Evolutionary conservation across 2,797 vertebrate species (phyloP).

Genomic region (Eremophila alpestris): DNA sequence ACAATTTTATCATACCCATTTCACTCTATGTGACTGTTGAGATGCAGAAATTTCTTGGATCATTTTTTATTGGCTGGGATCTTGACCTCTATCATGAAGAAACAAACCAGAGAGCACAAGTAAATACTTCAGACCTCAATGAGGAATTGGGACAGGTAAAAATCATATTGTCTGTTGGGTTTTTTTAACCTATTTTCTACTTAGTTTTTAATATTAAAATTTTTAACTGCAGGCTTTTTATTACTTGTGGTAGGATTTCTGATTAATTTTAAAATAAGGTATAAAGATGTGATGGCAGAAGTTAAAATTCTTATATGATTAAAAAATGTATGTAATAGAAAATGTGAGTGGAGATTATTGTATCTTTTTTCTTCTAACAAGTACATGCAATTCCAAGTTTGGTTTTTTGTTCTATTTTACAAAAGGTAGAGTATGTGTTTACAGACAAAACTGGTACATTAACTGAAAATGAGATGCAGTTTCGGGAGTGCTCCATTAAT

Average conservation of each 20-base stretch:
- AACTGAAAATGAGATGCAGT: constrained; percentile 98
- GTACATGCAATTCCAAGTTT: not conserved
- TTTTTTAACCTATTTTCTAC: not conserved
- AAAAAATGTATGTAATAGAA: not conserved
- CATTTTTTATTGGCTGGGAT: constrained; percentile 98
- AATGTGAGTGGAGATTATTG: not conserved
- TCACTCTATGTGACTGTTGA: constrained; percentile 98
- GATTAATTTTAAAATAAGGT: not conserved
- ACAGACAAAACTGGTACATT: constrained; percentile 98
- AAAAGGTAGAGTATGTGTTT: constrained; percentile 97
- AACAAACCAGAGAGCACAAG: constrained; percentile 93
- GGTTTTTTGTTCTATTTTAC: not conserved
- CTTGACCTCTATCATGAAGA: constrained; percentile 96
- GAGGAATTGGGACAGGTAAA: constrained; percentile 94
- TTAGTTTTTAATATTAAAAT: not conserved
- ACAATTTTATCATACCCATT: constrained; percentile 99
- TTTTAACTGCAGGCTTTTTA: not conserved
- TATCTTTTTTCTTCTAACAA: not conserved
- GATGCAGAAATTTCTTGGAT: constrained; percentile 99
- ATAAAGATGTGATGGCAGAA: not conserved
- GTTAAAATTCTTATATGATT: not conserved
- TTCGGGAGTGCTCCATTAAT: constrained; percentile 95
- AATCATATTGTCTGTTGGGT: not conserved
- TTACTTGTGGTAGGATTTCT: not conserved
- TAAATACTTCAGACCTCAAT: constrained; percentile 98